Percentiles rank a stretch among this genome's conserved stretches.
phyloP scores from a whole-genome alignment of 2,113 vertebrate genomes.

The Odocoileus hemionus region DNA sequence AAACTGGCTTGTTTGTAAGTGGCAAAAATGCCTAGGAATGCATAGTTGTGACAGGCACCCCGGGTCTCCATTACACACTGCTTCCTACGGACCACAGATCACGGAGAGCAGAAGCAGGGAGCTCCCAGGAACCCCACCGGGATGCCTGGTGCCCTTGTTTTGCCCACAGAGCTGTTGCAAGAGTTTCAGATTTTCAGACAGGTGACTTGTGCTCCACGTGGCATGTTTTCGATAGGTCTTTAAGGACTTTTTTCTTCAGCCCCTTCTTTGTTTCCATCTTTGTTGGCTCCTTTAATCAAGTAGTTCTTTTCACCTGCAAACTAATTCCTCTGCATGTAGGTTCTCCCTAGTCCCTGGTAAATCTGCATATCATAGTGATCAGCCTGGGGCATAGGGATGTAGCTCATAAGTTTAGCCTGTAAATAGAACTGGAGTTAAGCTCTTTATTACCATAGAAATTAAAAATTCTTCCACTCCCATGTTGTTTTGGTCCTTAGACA shows the following conservation, averaged over 20 bases:
- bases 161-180: not conserved
- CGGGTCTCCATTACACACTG: not conserved
- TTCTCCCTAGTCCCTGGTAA: conserved; percentile 12
- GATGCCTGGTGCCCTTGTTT: not conserved
- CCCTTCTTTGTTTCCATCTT: not conserved
- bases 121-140: not conserved
- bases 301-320: conserved; percentile 48
- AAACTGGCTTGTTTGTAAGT: not conserved
- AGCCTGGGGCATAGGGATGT: conserved; percentile 35
- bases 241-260: not conserved
- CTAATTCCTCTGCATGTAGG: conserved; percentile 36
- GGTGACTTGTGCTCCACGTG: not conserved
- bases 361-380: conserved; percentile 61
- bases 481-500: conserved; percentile 54
- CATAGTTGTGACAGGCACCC: not conserved
- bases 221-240: conserved; percentile 11
- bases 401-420: conserved; percentile 49
- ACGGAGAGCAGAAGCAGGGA: not conserved
- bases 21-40: not conserved
- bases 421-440: conserved; percentile 59
- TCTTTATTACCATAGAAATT: conserved; percentile 73
- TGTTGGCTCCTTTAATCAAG: conserved; percentile 34
- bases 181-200: not conserved
- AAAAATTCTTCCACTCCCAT: conserved; percentile 55
- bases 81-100: not conserved